Conservation (phyloP, 2,888 invertebrate genomes). For the Liposcelis brunnea region DNA sequence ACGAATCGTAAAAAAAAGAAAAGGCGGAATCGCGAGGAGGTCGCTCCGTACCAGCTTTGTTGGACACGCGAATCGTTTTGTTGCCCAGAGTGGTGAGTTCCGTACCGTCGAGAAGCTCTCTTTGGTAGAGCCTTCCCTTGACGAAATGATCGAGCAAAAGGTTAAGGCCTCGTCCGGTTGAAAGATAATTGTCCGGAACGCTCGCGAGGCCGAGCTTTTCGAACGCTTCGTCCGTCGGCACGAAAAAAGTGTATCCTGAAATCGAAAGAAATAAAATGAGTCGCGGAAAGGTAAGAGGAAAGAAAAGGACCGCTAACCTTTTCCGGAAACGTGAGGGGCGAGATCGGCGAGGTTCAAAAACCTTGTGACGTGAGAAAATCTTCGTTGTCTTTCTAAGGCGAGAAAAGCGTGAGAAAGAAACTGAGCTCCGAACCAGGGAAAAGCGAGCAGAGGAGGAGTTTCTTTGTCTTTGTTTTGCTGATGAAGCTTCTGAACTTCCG, state of each 20-base stretch:
- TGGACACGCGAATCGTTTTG: conserved; percentile 33
- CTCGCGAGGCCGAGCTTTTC: conserved; percentile 38
- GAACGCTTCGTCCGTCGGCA: conserved; percentile 49
- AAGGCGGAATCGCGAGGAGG: not conserved
- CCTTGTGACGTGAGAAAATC: conserved; percentile 38
- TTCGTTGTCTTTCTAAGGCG: conserved; percentile 33
- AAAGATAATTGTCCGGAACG: conserved; percentile 37
- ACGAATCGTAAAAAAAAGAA: too few species aligned
- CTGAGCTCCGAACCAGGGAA: conserved; percentile 46
- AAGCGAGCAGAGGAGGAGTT: conserved; percentile 43
- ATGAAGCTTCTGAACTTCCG: conserved; percentile 40
- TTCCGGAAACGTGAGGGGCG: conserved; percentile 41
- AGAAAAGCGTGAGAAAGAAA: conserved; percentile 43
- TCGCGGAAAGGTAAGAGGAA: not conserved
- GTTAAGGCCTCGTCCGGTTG: conserved; percentile 36
- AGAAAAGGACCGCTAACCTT: conserved; percentile 19
- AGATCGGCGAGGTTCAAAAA: conserved; percentile 44
- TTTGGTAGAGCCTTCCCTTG: conserved; percentile 39
- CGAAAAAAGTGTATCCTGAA: conserved; percentile 46
- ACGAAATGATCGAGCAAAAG: conserved; percentile 44
- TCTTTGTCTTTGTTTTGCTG: conserved; percentile 46
- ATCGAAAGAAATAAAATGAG: conserved; percentile 7
- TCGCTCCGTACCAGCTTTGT: conserved; percentile 26
- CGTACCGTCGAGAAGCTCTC: conserved; percentile 35
- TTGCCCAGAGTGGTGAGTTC: conserved; percentile 37